Percentiles rank a stretch among this genome's conserved stretches.
Conservation (phyloP, 2,113 vertebrate species). For the Meriones unguiculatus region DNA sequence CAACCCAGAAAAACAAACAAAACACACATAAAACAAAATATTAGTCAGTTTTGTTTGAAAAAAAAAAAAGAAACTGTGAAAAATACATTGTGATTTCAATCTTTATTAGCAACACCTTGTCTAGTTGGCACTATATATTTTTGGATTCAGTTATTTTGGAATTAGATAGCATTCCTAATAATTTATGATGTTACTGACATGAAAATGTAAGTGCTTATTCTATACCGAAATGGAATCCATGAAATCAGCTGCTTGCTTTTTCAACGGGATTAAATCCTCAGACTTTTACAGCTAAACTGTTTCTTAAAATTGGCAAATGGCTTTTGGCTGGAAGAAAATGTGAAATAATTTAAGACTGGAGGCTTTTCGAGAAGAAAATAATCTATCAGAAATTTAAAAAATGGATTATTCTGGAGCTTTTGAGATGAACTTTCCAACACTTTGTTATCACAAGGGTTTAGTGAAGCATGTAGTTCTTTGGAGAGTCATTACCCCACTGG, state of each 20-base stretch:
- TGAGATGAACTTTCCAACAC: background rate
- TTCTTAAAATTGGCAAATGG: background rate
- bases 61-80: background rate
- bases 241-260: background rate
- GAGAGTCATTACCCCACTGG: background rate
- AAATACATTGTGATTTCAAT: constrained; percentile 1
- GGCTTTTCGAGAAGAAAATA: background rate
- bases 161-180: background rate
- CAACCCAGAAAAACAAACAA: background rate
- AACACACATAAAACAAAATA: background rate
- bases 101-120: background rate
- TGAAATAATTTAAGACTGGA: background rate
- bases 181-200: background rate
- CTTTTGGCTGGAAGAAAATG: background rate
- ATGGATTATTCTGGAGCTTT: background rate
- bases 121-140: background rate
- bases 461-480: background rate
- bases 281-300: background rate
- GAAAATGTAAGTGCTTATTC: background rate
- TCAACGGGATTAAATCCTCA: background rate
- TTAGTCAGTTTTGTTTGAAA: background rate
- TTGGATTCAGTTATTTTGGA: background rate
- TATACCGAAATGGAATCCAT: background rate
- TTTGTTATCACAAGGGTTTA: background rate
- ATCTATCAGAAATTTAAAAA: background rate